These are phyloP conservation scores for Thalpophila matura DNA, from an alignment of 2,888 invertebrate genomes.

Conservation along the genomic window DNA sequence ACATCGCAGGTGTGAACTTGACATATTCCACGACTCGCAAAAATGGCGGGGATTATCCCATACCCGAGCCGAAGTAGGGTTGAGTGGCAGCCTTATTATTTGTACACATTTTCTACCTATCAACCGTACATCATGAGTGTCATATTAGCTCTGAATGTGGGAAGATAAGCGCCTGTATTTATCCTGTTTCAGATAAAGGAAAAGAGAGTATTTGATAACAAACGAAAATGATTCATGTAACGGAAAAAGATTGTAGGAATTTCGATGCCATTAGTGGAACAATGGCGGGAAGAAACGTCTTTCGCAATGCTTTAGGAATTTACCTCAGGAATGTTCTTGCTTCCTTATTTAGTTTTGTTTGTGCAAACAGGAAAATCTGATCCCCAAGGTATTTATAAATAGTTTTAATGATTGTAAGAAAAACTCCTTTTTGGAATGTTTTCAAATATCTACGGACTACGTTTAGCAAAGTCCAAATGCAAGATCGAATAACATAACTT, in stretches of 20 bases:
- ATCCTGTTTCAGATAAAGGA: slow-evolving; percentile 34
- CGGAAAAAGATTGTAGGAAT: slow-evolving; percentile 48
- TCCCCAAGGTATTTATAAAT: slow-evolving; percentile 17
- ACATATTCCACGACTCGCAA: slow-evolving; percentile 59
- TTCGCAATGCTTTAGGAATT: slow-evolving; percentile 1
- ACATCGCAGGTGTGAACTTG: slow-evolving; percentile 65
- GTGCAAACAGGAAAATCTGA: slow-evolving; percentile 30
- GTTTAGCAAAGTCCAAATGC: no score
- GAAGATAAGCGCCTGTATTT: slow-evolving; percentile 30
- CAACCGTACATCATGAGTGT: slow-evolving; percentile 25
- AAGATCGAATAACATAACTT: no score
- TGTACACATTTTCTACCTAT: slow-evolving; percentile 57
- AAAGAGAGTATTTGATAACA: slow-evolving; percentile 36
- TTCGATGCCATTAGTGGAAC: slow-evolving; percentile 49
- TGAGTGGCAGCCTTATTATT: slow-evolving; percentile 64
- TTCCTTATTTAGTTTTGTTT: slow-evolving; percentile 15
- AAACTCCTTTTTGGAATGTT: not conserved
- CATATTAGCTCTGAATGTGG: slow-evolving; percentile 41
- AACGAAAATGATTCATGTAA: slow-evolving; percentile 55
- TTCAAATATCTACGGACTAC: no score
- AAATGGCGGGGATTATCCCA: slow-evolving; percentile 61
- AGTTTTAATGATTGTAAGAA: slow-evolving; percentile 1
- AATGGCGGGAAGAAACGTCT: slow-evolving; percentile 28
- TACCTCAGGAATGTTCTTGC: slow-evolving; percentile 9
- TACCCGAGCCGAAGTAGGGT: slow-evolving; percentile 28